phyloP scores from a whole-genome alignment of 1,140 invertebrate genomes.

The Drosophila leontia region DNA sequence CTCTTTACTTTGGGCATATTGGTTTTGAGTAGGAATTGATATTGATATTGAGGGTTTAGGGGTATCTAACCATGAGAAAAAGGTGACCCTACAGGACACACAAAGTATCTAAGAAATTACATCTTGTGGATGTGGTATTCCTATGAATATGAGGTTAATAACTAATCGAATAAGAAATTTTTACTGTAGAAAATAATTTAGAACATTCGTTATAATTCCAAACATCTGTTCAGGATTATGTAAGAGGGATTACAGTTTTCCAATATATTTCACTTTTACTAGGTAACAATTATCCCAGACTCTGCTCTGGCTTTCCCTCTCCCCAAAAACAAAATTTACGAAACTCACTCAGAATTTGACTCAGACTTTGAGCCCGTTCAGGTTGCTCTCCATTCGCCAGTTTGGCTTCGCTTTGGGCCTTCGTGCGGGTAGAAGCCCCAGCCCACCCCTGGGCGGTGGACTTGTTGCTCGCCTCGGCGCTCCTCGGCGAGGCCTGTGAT shows the following conservation, averaged over 20 bases:
- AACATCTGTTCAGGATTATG: too few relatives aligned
- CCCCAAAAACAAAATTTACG: constrained; percentile 1
- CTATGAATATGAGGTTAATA: too few relatives aligned
- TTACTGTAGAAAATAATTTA: too few relatives aligned
- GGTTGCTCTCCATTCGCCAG: constrained; percentile 70
- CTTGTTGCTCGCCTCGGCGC: constrained; percentile 47
- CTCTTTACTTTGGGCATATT: background rate
- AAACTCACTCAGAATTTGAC: constrained; percentile 52
- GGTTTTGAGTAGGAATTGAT: background rate
- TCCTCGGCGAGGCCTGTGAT: constrained; percentile 64
- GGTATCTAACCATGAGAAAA: too few relatives aligned
- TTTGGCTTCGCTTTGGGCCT: constrained; percentile 15
- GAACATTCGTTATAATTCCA: too few relatives aligned
- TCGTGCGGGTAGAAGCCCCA: constrained; percentile 63
- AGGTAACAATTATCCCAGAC: background rate
- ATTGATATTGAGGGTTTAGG: too few relatives aligned
- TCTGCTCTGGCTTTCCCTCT: constrained; percentile 2
- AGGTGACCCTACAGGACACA: too few relatives aligned
- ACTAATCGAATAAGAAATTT: too few relatives aligned
- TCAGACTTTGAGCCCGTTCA: constrained; percentile 56
- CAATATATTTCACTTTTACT: background rate
- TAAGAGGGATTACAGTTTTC: too few relatives aligned
- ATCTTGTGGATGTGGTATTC: too few relatives aligned
- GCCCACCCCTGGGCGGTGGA: constrained; percentile 26
- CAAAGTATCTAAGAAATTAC: too few relatives aligned